Base-by-base conservation (phyloP, 2,113 vertebrate species). In the Cyanistes caeruleus region DNA sequence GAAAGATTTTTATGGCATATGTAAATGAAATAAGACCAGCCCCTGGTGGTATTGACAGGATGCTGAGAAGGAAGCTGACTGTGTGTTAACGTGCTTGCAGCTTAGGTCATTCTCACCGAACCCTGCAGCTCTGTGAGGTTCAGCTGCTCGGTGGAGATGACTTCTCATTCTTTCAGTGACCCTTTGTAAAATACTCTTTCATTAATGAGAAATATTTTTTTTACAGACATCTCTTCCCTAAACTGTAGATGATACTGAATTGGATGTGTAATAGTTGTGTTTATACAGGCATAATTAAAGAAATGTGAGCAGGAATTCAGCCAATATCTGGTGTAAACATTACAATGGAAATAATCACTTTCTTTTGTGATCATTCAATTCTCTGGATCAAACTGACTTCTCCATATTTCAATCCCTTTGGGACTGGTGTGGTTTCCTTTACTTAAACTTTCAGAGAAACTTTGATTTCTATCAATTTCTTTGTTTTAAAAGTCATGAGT, bases 21-120 rank as follows among this genome's bases (percentile, higher is more conserved):
- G 98, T 95, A 97, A 97, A 95, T 92, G 93, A 86, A 96, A 75
- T 96, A 93, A 90, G 84, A 93, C 69, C 87, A 87, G 73, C 65
- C 95, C 91, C 96, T 86, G 68, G 89, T 86, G 91, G 77, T 60
- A 96, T 86, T 96, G 95, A 96, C 91, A 95, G 91, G 95, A 97
- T 88, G 63, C 94, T 68, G 67, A 87, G 87, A 82, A 94, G 90
- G 92, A 93, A 93, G 80, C 89, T 43, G 67, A 52, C 77, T 96
- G 86, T 90, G 90, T 83, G 33, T 76, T 87, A 75, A 95, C 82
- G 59, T 83, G 59, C 88, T 88, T 88, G 52, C 78, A 41, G 68
- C 85, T 68, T 87, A 49, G 91, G 63, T 94, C 94, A 89, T 95
- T 96, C 70, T 97, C 94, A 94, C 64, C 59, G 69, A 70, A 94